Percentiles rank a stretch among this genome's conserved stretches.
phyloP scores from a whole-genome alignment of 2,888 invertebrate species.

The Cinara cedri region DNA sequence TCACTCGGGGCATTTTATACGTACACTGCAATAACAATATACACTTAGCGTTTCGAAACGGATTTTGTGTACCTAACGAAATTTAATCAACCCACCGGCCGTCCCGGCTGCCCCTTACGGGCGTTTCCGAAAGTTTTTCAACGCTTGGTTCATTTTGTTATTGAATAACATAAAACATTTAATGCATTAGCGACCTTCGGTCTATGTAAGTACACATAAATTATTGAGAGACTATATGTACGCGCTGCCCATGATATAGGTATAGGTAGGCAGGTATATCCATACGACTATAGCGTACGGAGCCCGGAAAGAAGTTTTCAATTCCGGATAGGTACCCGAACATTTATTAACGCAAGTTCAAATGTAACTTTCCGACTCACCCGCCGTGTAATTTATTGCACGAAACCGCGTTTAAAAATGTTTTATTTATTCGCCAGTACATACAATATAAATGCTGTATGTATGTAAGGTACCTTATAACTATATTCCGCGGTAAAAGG shows the following conservation, averaged over 20 bases:
- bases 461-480: too few species aligned
- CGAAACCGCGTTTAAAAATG: slow-evolving; percentile 23
- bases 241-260: too few species aligned
- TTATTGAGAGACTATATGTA: slow-evolving; percentile 19
- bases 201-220: neutral
- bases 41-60: too few species aligned
- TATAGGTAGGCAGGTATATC: too few species aligned
- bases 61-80: neutral
- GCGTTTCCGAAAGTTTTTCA: neutral
- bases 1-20: too few species aligned
- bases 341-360: slow-evolving; percentile 31
- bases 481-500: neutral
- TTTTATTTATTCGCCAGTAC: slow-evolving; percentile 36
- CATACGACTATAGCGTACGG: too few species aligned
- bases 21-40: too few species aligned
- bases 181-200: slow-evolving; percentile 4
- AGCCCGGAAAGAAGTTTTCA: slow-evolving; percentile 22
- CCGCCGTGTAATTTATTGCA: slow-evolving; percentile 16
- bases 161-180: slow-evolving; percentile 1
- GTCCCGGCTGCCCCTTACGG: too few species aligned
- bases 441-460: slow-evolving; percentile 7
- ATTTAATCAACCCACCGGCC: neutral
- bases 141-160: neutral
- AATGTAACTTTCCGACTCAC: slow-evolving; percentile 34
- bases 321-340: neutral